Conservation (phyloP, 2,888 invertebrate genomes). For the Drosophila rellima region DNA sequence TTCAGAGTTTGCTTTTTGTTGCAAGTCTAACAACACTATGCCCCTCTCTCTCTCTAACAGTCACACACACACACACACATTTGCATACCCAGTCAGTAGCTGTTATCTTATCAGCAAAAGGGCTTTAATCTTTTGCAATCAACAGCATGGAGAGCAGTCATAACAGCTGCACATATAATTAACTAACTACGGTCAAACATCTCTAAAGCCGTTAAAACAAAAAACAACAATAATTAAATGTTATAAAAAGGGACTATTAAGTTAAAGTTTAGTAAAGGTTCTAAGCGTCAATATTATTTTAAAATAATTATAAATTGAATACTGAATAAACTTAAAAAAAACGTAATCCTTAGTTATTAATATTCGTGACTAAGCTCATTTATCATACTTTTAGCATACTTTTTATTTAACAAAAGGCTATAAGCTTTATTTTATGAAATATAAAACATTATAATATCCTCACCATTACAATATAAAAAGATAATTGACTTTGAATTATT, state of each 20-base stretch:
- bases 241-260: background rate
- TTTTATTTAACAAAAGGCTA: too few relatives aligned
- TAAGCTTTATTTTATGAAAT: background rate
- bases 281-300: background rate
- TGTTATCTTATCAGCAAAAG: conserved; percentile 63
- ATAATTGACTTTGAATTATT: background rate
- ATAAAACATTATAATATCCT: background rate
- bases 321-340: background rate
- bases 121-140: conserved; percentile 67
- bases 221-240: background rate
- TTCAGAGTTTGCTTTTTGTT: conserved; percentile 29
- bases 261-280: background rate
- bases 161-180: conserved; percentile 47
- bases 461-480: background rate
- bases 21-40: conserved; percentile 9
- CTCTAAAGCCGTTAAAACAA: background rate
- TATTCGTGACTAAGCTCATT: too few relatives aligned
- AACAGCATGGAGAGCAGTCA: conserved; percentile 17
- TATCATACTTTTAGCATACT: too few relatives aligned
- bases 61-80: conserved; percentile 10
- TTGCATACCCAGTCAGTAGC: conserved; percentile 8
- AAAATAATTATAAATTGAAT: background rate
- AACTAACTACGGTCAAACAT: conserved; percentile 23
- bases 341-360: background rate
- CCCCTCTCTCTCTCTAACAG: background rate